A percentile compares a stretch with the other conserved stretches of the same genome.
phyloP scores from a whole-genome alignment of 2,797 vertebrate genomes.

The Xenentodon cancila region DNA sequence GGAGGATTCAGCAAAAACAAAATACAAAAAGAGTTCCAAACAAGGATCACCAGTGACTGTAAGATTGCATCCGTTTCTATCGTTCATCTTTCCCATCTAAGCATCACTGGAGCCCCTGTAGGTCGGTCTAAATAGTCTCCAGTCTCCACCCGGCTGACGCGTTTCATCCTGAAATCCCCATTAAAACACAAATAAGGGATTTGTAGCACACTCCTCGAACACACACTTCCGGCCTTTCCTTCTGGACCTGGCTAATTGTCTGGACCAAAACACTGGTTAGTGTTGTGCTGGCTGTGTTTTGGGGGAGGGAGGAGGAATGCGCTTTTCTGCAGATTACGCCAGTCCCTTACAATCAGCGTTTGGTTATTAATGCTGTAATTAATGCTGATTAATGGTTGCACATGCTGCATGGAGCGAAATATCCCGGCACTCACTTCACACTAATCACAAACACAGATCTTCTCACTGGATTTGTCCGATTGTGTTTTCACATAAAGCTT shows the following conservation, averaged over 20 bases:
- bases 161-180: slow-evolving; percentile 75
- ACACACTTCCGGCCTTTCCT: slow-evolving; percentile 37
- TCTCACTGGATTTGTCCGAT: slow-evolving; percentile 6
- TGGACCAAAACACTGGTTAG: slow-evolving; percentile 69
- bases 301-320: slow-evolving; percentile 36
- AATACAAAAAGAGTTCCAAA: not conserved
- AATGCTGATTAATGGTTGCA: slow-evolving; percentile 43
- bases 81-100: slow-evolving; percentile 25
- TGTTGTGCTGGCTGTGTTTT: slow-evolving; percentile 44
- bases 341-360: slow-evolving; percentile 21
- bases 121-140: slow-evolving; percentile 59
- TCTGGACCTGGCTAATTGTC: slow-evolving; percentile 64
- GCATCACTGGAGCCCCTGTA: slow-evolving; percentile 40
- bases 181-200: slow-evolving; percentile 76
- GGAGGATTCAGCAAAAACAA: slow-evolving; percentile 17
- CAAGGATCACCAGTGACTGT: slow-evolving; percentile 8
- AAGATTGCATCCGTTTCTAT: slow-evolving; percentile 1
- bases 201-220: slow-evolving; percentile 60
- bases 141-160: slow-evolving; percentile 64
- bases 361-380: slow-evolving; percentile 49
- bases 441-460: slow-evolving; percentile 25
- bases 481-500: slow-evolving; percentile 13
- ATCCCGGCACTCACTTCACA: slow-evolving; percentile 23
- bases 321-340: slow-evolving; percentile 59
- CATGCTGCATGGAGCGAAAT: slow-evolving; percentile 1